Evolutionary conservation across 2,888 invertebrate genomes (phyloP).

Genomic region (Blera fallax): DNA sequence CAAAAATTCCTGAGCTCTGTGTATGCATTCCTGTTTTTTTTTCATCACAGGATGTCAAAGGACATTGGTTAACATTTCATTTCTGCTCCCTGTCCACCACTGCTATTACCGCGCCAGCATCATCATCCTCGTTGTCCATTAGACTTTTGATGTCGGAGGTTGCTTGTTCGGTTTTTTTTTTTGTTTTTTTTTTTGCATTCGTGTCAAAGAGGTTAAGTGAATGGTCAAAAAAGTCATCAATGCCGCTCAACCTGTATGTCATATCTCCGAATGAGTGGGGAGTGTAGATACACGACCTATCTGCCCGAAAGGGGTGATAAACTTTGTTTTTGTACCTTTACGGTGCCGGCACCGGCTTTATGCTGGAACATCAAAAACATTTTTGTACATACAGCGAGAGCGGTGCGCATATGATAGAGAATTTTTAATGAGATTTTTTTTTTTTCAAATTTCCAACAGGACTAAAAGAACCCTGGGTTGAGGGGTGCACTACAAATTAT

Average conservation of each 20-base stretch:
- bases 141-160: constrained; percentile 69
- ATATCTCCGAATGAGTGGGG: constrained; percentile 54
- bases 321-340: constrained; percentile 59
- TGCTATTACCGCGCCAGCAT: constrained; percentile 23
- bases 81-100: constrained; percentile 31
- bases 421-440: constrained; percentile 63
- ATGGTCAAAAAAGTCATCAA: constrained; percentile 74
- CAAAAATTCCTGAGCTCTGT: constrained; percentile 23
- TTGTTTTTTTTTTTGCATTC: constrained; percentile 55
- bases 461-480: not conserved
- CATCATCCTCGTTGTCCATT: constrained; percentile 66
- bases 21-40: constrained; percentile 35
- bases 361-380: constrained; percentile 74
- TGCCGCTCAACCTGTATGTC: constrained; percentile 55
- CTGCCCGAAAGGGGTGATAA: constrained; percentile 71
- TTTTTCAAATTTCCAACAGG: constrained; percentile 24
- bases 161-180: constrained; percentile 10
- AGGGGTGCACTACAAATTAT: too few species aligned
- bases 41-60: constrained; percentile 65
- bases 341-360: constrained; percentile 41
- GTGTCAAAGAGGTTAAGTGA: constrained; percentile 74
- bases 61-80: constrained; percentile 71
- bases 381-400: constrained; percentile 59
- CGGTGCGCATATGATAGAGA: constrained; percentile 61
- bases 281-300: not conserved